Evolutionary conservation across 2,888 invertebrate species (phyloP), one percentile per base, ranked within the genome.

Genomic region (Acrocyrtus sp.): DNA sequence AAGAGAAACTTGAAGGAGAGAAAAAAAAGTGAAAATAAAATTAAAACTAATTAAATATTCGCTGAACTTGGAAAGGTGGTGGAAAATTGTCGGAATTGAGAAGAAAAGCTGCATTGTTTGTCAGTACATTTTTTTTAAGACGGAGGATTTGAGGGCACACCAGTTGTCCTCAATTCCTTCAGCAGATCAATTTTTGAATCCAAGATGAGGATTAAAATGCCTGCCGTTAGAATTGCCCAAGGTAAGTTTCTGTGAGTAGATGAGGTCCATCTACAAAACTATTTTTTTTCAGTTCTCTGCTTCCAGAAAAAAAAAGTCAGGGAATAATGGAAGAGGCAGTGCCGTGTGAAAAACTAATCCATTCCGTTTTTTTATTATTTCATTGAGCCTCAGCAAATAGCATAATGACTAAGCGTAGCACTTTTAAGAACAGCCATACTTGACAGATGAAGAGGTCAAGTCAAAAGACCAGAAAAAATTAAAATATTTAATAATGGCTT

Each of bases 131-230:
- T 53, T 41, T 54, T 17, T 29, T 21, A n/a, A 63, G 65, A 47
- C 27, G 34, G 53, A 58, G 72, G 65, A 53, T 58, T 65, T 72
- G 72, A 57, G 72, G 72, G 60, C 70, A 63, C 19, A 15, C 15
- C 39, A n/a, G n/a, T 62, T 65, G 72, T 72, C 72, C 72, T 72
- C 72, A 72, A 57, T 72, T 72, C 72, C 72, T 63, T 70, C 60
- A 24, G 17, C 34, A 56, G 17, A 24, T 47, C 50, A 58, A 50
- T 48, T 39, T n/a, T n/a, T 10, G 8, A 54, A 60, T 39, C 27
- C 92, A 94, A 91, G 90, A 95, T 95, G 95, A 92, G 95, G 93
- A 95, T 94, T 89, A 95, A 95, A 91, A 95, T 94, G 94, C 95
- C 94, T 87, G 95, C 95, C 87, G 94, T 94, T 88, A 91, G 94